These are phyloP conservation scores for Tethya wilhelma DNA, from an alignment of 37 sponge, comb jelly and placozoan species.

Conservation along the genomic window DNA sequence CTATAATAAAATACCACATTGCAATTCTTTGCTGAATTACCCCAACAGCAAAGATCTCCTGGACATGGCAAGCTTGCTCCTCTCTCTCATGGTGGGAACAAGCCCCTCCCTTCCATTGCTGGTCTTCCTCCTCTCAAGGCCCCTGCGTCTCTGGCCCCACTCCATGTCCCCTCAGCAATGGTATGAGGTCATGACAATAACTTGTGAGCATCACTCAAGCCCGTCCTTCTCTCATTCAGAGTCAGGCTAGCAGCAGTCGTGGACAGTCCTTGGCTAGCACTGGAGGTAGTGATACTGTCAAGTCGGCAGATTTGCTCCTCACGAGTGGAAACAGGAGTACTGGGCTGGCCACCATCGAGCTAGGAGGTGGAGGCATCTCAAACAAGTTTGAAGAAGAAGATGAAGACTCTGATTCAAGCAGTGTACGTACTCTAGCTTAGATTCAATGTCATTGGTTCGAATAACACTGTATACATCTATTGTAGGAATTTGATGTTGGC, in stretches of 20 bases:
- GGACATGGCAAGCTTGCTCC: background rate
- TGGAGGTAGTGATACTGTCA: background rate
- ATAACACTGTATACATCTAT: too few species aligned
- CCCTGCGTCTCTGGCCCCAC: conserved; percentile 14
- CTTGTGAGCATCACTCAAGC: too few species aligned
- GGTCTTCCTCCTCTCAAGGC: conserved; percentile 31
- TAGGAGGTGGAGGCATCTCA: conserved; percentile 46
- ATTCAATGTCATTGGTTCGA: too few species aligned
- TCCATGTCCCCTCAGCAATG: background rate
- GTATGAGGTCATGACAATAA: background rate
- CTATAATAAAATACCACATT: background rate
- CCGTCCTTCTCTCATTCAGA: background rate
- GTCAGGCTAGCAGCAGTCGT: conserved; percentile 5
- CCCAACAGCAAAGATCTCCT: background rate
- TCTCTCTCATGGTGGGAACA: background rate
- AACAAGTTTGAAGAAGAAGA: conserved; percentile 79
- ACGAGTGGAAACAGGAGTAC: background rate
- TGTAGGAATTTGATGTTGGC: background rate
- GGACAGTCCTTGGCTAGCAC: background rate
- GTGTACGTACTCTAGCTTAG: conserved; percentile 5
- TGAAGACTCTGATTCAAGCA: conserved; percentile 24
- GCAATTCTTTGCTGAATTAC: background rate
- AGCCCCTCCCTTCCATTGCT: conserved; percentile 4
- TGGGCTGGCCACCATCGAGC: background rate
- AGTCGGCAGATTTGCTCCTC: background rate